phyloP scores from a whole-genome alignment of 92 coral and sea anemone species.

The Parazoanthus darwini region DNA sequence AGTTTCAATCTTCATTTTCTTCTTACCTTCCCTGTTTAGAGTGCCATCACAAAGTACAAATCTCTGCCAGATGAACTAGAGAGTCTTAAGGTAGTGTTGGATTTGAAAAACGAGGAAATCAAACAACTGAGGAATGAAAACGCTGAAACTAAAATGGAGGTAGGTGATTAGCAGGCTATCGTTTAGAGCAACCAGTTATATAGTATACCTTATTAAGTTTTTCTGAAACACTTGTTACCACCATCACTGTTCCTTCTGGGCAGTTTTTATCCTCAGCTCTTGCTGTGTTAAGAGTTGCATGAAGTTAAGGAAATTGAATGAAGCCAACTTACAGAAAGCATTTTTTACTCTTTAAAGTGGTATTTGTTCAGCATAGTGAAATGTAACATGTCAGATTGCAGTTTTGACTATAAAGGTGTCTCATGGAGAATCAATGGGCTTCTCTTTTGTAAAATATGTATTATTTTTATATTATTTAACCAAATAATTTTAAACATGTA shows the following conservation, averaged over 20 bases:
- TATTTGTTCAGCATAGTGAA: not conserved
- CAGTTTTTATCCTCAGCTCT: no score
- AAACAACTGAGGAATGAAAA: slow-evolving; percentile 75
- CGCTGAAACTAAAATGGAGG: slow-evolving; percentile 80
- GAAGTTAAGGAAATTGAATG: no score
- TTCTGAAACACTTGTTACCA: no score
- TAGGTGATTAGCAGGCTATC: slow-evolving; percentile 1
- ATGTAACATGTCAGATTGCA: no score
- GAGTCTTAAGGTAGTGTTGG: slow-evolving; percentile 90
- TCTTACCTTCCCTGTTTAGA: slow-evolving; percentile 47
- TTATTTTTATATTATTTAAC: no score
- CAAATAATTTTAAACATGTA: no score
- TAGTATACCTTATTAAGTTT: no score
- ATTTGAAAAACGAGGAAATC: slow-evolving; percentile 87
- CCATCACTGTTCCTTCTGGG: no score
- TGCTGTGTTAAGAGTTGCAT: no score
- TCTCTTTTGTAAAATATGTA: no score
- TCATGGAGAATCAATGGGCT: no score
- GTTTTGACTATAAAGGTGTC: no score
- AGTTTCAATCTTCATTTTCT: not conserved
- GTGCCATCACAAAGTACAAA: slow-evolving; percentile 87
- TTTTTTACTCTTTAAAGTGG: not conserved
- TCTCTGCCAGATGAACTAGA: slow-evolving; percentile 91
- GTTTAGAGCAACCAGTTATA: not conserved
- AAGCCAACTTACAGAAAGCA: not conserved